phyloP scores from a whole-genome alignment of 2,797 vertebrate genomes.

The Nyctalus aviator region DNA sequence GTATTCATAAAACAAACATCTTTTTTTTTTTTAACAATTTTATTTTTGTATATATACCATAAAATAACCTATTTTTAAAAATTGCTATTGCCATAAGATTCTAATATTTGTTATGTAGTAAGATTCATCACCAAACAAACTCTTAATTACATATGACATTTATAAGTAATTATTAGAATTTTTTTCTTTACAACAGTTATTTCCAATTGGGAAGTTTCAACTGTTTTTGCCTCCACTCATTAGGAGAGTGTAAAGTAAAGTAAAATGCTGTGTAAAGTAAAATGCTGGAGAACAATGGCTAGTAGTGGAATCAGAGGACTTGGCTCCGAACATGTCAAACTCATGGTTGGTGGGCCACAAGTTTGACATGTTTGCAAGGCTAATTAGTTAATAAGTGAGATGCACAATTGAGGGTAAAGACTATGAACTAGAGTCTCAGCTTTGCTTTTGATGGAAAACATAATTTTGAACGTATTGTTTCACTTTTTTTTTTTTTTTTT shows the following conservation, averaged over 20 bases:
- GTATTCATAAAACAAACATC: background rate
- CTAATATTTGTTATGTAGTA: slow-evolving; percentile 14
- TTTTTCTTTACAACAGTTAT: slow-evolving; percentile 25
- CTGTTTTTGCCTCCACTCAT: background rate
- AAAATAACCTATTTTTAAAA: slow-evolving; percentile 42
- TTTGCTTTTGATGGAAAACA: slow-evolving; percentile 17
- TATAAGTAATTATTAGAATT: slow-evolving; percentile 28
- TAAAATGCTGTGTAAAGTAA: background rate
- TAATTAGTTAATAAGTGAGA: slow-evolving; percentile 4
- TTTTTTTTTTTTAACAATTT: slow-evolving; percentile 33
- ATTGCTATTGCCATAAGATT: background rate
- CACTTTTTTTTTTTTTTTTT: background rate
- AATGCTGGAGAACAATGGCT: background rate
- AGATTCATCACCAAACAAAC: slow-evolving; percentile 20
- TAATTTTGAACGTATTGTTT: background rate
- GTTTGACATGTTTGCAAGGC: background rate
- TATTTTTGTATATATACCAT: slow-evolving; percentile 3
- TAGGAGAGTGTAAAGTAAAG: background rate
- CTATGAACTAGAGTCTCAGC: background rate
- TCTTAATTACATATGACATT: background rate
- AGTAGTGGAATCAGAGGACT: background rate
- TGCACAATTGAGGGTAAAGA: background rate
- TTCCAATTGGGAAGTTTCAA: background rate
- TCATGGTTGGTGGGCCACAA: too few relatives aligned
- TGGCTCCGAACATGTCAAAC: too few relatives aligned